Evolutionary conservation across 2,113 vertebrate genomes (phyloP).

Genomic region (Butorides virescens): DNA sequence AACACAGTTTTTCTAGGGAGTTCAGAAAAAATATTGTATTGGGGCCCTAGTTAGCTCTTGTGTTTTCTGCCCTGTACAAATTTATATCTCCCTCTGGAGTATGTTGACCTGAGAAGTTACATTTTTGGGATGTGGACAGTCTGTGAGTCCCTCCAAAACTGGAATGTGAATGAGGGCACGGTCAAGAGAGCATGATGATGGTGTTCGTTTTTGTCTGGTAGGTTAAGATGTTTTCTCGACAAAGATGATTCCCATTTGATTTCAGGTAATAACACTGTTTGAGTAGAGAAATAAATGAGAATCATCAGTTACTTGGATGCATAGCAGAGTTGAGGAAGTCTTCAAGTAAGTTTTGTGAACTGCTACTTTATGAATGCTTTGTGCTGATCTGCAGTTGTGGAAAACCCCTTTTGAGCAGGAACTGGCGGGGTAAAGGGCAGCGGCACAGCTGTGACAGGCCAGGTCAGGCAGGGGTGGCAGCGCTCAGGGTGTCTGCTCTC

Average conservation of each 20-base stretch:
- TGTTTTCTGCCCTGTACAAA: not conserved
- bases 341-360: not conserved
- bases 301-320: not conserved
- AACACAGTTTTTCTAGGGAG: not conserved
- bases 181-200: not conserved
- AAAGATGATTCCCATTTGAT: not conserved
- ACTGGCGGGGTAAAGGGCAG: not conserved
- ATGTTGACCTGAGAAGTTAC: not conserved
- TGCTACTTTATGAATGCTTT: not conserved
- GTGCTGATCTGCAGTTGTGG: not conserved
- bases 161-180: not conserved
- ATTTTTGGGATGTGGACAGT: not conserved
- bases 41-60: not conserved
- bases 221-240: not conserved
- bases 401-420: not conserved
- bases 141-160: not conserved
- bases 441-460: not conserved
- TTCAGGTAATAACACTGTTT: not conserved
- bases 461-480: not conserved
- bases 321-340: not conserved
- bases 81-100: not conserved
- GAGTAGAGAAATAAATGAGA: not conserved
- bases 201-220: not conserved
- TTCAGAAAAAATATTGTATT: not conserved
- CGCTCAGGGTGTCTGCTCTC: not conserved